These are phyloP conservation scores for Sipunculus nudus DNA, from an alignment of 2,888 invertebrate species.

Conservation along the genomic window DNA sequence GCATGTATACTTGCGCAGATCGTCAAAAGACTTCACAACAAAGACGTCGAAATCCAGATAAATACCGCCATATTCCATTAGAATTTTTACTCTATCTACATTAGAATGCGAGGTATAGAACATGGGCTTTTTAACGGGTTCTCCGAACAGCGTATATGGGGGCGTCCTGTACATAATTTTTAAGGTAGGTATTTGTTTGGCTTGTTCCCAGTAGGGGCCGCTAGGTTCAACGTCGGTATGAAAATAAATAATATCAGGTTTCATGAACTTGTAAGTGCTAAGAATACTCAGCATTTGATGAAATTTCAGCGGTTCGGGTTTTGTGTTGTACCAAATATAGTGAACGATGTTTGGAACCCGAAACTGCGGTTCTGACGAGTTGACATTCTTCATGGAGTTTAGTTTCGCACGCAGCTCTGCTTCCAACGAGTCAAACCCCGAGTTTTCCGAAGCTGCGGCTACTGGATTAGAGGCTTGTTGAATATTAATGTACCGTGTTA, in stretches of 20 bases:
- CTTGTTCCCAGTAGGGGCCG: constrained; percentile 40
- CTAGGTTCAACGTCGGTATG: constrained; percentile 42
- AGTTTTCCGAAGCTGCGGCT: too few species aligned
- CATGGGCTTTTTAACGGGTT: constrained; percentile 32
- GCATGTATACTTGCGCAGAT: constrained; percentile 34
- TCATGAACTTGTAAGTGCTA: constrained; percentile 38
- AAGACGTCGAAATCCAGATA: constrained; percentile 44
- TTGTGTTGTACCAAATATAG: constrained; percentile 43
- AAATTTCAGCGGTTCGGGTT: constrained; percentile 31
- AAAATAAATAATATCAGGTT: constrained; percentile 38
- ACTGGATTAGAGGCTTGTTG: too few species aligned
- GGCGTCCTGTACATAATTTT: constrained; percentile 34
- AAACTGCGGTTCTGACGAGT: neutral
- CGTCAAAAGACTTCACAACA: constrained; percentile 37
- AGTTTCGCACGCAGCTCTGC: too few species aligned
- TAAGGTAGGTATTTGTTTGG: constrained; percentile 30
- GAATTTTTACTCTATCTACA: constrained; percentile 41
- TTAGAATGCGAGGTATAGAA: constrained; percentile 46
- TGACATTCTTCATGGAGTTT: too few species aligned
- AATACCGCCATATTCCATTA: constrained; percentile 43
- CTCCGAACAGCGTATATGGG: constrained; percentile 37
- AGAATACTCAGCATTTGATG: constrained; percentile 43
- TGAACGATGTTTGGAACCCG: constrained; percentile 44
- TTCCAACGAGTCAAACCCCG: too few species aligned
- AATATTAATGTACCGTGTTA: too few species aligned